phyloP scores from a whole-genome alignment of 2,888 invertebrate genomes.

The Tinea pellionella region DNA sequence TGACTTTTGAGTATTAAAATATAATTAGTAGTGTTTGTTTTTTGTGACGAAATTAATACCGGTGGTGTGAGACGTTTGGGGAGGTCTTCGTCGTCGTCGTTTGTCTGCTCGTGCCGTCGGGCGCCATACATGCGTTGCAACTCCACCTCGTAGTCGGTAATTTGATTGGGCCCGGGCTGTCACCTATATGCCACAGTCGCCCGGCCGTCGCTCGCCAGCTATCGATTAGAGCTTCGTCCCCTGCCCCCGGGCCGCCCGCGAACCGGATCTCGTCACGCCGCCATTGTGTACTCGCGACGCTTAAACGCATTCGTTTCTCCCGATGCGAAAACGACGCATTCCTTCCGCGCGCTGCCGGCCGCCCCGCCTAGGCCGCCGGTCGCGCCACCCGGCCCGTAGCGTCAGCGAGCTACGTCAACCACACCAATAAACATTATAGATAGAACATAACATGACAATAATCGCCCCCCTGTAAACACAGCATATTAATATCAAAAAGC shows the following conservation, averaged over 20 bases:
- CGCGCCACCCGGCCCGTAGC: not conserved
- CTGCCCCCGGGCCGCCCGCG: constrained; percentile 58
- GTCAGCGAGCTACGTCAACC: not conserved
- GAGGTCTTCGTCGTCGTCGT: too few relatives aligned
- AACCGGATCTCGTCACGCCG: constrained; percentile 70
- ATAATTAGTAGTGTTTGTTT: too few relatives aligned
- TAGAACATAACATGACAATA: not conserved
- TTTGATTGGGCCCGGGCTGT: constrained; percentile 65
- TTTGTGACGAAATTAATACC: too few relatives aligned
- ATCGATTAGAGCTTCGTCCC: constrained; percentile 55
- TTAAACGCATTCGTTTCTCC: constrained; percentile 71
- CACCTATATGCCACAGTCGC: constrained; percentile 68
- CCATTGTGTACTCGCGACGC: constrained; percentile 70
- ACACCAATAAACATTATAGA: not conserved
- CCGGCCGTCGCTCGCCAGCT: constrained; percentile 68
- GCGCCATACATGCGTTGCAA: constrained; percentile 29
- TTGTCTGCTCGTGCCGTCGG: too few relatives aligned
- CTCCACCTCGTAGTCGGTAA: constrained; percentile 59
- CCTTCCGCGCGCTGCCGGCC: constrained; percentile 63
- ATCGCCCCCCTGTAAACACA: not conserved
- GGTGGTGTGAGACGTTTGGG: too few relatives aligned
- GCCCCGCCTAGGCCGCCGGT: constrained; percentile 34
- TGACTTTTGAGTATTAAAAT: too few relatives aligned
- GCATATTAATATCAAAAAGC: not conserved
- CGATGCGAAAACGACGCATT: constrained; percentile 71